Evolutionary conservation across 2,888 invertebrate species (phyloP), one percentile per base, ranked within the genome.

Genomic region (Escarpia spicata): DNA sequence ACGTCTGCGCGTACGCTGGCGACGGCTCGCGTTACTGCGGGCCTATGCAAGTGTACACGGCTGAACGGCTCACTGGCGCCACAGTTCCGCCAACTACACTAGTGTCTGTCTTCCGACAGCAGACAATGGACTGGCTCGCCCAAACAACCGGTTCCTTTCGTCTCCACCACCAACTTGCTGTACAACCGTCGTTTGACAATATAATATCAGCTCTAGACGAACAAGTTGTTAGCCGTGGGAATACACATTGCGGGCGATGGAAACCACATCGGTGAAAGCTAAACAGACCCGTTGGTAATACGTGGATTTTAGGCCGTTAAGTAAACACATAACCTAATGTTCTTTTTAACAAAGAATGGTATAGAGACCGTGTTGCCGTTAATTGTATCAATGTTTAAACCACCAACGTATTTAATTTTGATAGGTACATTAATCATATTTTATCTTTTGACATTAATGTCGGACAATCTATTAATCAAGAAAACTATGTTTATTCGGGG

Each of bases 81-180:
- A 75, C 26, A 26, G 26, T 15, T 26, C 75, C 75, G 75, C 75
- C 75, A n/a, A 26, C n/a, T 6, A 75, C 26, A 75, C 75, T 26
- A 75, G 75, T 26, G 75, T 75, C 75, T 75, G 75, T 75, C 75
- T 75, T 75, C 75, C 75, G n/a, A 19, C 75, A n/a, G 75, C 75
- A 75, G 75, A 75, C 75, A 75, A 75, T 75, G 75, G 26, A 3
- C 75, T 19, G 26, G 52, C 26, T n/a, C 26, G 75, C 26, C 75
- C n/a, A 75, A 75, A 75, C 75, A 75, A 75, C 75, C n/a, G 75
- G 75, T 75, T 75, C 75, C 26, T 75, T 75, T 75, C 75, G 75
- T 26, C 26, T 26, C 75, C n/a, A 26, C 19, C 3, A 75, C n/a
- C 75, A 75, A 75, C 19, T 52, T 26, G 75, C 75, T 75, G 75